Evolutionary conservation across 2,888 invertebrate genomes (phyloP), one percentile per base, ranked within the genome.

Genomic region (Nudaria mundana): DNA sequence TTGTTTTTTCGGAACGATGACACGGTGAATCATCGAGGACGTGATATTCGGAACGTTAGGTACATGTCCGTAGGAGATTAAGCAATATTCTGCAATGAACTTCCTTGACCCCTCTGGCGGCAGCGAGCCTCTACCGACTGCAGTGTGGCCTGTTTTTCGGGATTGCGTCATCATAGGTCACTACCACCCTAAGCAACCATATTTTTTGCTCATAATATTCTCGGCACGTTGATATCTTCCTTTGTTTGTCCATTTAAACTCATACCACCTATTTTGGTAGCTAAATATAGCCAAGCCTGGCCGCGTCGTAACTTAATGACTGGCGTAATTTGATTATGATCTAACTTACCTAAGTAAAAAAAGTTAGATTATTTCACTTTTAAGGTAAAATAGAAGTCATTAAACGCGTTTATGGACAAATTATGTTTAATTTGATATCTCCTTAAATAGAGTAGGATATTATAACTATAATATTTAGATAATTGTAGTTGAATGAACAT

Each of bases 141-240:
- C 79, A 78, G 63, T 65, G 66, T 76, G 80, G 85, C 79, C 83
- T 81, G 84, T 86, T 86, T 87, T 85, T 56, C n/a, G 78, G 79
- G 72, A 76, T 87, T 86, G 61, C 87, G 87, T 88, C 86, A 88
- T 83, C 85, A 75, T 85, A 86, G 86, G 84, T 85, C 85, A 83
- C 76, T 81, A 81, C 73, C 79, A 80, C 73, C 81, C 82, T 84
- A 81, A 78, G 57, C 70, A 61, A 74, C 77, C 77, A 79, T 71
- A 71, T 79, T 86, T 87, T 88, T 85, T 82, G 80, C 82, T 79
- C 69, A 74, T 77, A 82, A 77, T 76, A 82, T 83, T 77, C 83
- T 69, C 58, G 51, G 72, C 86, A 87, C 86, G 87, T 82, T 73
- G 71, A 56, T 50, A 66, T 78, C 82, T 84, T 87, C 84, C 81